phyloP scores from a whole-genome alignment of 92 coral and sea anemone genomes.

The Zoanthus sansibaricus region DNA sequence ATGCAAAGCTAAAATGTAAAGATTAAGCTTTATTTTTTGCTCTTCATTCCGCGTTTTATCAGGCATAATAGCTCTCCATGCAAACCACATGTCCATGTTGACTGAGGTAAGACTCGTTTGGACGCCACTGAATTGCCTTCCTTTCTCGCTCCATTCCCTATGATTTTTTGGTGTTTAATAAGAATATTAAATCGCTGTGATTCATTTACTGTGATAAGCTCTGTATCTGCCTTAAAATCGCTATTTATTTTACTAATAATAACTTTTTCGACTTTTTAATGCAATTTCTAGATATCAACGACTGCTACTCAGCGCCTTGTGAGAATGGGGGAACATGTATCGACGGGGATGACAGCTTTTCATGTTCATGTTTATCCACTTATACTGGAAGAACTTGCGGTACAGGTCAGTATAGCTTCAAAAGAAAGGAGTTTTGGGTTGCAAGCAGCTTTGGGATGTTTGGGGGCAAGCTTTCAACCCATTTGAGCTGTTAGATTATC shows the following conservation, averaged over 20 bases:
- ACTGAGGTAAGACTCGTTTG: too few species aligned
- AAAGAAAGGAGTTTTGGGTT: not conserved
- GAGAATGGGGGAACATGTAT: constrained; percentile 45
- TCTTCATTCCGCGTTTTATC: too few species aligned
- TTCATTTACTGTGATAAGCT: too few species aligned
- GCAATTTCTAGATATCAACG: constrained; percentile 41
- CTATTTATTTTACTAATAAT: not conserved
- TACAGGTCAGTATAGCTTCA: not conserved
- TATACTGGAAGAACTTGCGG: constrained; percentile 27
- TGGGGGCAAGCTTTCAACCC: not conserved
- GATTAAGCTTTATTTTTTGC: too few species aligned
- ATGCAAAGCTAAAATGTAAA: too few species aligned
- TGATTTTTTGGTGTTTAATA: too few species aligned
- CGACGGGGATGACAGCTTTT: not conserved
- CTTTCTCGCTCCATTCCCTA: too few species aligned
- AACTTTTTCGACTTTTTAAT: not conserved
- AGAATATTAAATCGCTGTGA: too few species aligned
- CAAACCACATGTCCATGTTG: too few species aligned
- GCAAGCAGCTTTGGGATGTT: not conserved
- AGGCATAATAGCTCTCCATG: too few species aligned
- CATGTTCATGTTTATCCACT: constrained; percentile 13
- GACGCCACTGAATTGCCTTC: too few species aligned
- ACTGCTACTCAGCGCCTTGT: constrained; percentile 42
- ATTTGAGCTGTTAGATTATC: not conserved
- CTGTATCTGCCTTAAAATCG: too few species aligned